phyloP scores from a whole-genome alignment of 2,797 vertebrate species.

The Caiman crocodilus region DNA sequence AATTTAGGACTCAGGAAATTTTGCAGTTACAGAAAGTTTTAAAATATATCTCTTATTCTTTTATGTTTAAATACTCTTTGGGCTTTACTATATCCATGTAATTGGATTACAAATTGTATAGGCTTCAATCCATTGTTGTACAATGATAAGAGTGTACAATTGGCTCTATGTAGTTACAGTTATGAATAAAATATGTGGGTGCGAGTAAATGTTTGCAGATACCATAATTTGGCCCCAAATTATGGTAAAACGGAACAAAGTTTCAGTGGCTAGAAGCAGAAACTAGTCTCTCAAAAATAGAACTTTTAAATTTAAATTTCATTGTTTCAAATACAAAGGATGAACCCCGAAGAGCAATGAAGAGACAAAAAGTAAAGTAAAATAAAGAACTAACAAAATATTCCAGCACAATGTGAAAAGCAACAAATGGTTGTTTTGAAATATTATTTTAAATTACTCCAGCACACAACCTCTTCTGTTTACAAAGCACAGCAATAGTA shows the following conservation, averaged over 20 bases:
- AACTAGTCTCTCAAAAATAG: not conserved
- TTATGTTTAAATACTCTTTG: not conserved
- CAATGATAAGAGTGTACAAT: not conserved
- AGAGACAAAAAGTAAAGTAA: not conserved
- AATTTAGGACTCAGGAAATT: not conserved
- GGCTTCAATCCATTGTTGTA: not conserved
- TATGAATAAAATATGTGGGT: not conserved
- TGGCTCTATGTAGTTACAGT: not conserved
- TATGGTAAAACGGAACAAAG: not conserved
- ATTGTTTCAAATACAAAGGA: not conserved
- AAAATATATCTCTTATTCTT: not conserved
- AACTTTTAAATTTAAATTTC: not conserved
- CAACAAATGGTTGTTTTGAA: not conserved
- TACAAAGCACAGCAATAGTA: not conserved
- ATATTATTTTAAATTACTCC: not conserved
- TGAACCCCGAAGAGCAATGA: not conserved
- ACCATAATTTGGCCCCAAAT: not conserved
- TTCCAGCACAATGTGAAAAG: not conserved
- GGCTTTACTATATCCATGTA: not conserved
- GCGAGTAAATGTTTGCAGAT: not conserved
- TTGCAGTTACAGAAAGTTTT: not conserved
- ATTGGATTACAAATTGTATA: not conserved
- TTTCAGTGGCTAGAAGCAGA: not conserved
- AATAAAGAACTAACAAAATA: too few relatives aligned
- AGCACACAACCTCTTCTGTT: not conserved